Conservation (phyloP, 2,113 vertebrate genomes). For the Oxygymnocypris stewartii region DNA sequence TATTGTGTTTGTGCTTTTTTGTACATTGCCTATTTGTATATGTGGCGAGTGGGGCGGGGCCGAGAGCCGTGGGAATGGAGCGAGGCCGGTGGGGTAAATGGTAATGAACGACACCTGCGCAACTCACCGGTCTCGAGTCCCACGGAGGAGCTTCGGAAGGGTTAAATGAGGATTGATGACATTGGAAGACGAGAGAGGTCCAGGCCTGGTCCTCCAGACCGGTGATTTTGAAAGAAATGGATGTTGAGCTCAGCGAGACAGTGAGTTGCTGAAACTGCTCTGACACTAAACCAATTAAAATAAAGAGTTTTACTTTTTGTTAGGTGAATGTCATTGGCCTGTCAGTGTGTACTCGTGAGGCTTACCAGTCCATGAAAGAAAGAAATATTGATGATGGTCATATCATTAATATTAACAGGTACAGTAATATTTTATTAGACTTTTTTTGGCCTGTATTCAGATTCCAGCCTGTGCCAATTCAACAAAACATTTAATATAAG, state of each 20-base stretch:
- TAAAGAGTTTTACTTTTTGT: not conserved
- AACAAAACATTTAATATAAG: no score
- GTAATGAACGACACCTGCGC: no score
- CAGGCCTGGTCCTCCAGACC: no score
- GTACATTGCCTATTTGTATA: no score
- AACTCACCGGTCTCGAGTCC: no score
- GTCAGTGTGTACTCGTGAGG: slow-evolving; percentile 84
- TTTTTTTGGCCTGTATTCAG: not conserved
- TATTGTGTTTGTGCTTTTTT: no score
- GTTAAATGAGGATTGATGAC: no score
- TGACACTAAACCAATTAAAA: not conserved
- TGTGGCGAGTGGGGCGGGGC: no score
- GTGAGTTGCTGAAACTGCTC: not conserved
- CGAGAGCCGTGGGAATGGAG: no score
- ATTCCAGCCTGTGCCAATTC: not conserved
- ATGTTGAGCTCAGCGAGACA: not conserved
- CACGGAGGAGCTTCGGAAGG: no score
- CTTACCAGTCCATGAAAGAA: slow-evolving; percentile 90
- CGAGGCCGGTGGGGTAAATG: no score
- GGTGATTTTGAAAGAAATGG: not conserved
- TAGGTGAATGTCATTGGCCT: slow-evolving; percentile 86
- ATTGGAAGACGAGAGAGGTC: no score
- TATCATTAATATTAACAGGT: slow-evolving; percentile 92
- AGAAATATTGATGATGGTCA: slow-evolving; percentile 86
- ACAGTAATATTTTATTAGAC: not conserved